phyloP scores from a whole-genome alignment of 2,888 invertebrate genomes.

The Tetropium fuscum region DNA sequence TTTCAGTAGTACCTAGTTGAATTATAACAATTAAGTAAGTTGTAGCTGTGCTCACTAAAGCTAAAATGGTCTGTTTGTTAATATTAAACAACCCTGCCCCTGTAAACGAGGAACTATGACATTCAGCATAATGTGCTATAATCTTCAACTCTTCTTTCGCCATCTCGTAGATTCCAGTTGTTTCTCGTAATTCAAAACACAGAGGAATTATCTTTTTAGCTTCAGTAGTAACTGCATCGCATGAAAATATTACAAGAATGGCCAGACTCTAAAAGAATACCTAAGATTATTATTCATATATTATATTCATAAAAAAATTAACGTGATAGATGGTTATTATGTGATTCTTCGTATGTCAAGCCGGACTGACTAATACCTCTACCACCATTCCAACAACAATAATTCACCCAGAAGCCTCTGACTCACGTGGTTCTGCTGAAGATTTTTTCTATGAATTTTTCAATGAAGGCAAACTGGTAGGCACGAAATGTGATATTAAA shows the following conservation, averaged over 20 bases:
- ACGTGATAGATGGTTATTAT: no score
- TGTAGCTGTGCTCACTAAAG: slow-evolving; percentile 19
- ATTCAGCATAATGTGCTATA: slow-evolving; percentile 14
- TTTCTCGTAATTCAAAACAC: slow-evolving; percentile 6
- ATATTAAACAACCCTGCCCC: slow-evolving; percentile 26
- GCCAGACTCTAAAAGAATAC: not conserved
- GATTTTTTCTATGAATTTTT: no score
- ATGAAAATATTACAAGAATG: slow-evolving; percentile 6
- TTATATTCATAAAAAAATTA: no score
- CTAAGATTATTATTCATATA: no score
- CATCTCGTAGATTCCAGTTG: not conserved
- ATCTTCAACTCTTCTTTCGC: slow-evolving; percentile 20
- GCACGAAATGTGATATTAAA: no score
- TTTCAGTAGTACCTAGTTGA: slow-evolving; percentile 31
- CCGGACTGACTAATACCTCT: no score
- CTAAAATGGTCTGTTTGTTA: slow-evolving; percentile 22
- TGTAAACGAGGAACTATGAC: slow-evolving; percentile 16
- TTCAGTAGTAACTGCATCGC: slow-evolving; percentile 18
- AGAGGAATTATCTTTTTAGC: slow-evolving; percentile 16
- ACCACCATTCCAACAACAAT: no score
- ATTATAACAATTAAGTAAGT: slow-evolving; percentile 37
- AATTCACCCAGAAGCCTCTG: no score
- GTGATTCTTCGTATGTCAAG: no score
- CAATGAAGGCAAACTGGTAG: no score
- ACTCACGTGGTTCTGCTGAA: no score